Evolutionary conservation across 2,888 invertebrate genomes (phyloP).

Genomic region (Homarus gammarus): DNA sequence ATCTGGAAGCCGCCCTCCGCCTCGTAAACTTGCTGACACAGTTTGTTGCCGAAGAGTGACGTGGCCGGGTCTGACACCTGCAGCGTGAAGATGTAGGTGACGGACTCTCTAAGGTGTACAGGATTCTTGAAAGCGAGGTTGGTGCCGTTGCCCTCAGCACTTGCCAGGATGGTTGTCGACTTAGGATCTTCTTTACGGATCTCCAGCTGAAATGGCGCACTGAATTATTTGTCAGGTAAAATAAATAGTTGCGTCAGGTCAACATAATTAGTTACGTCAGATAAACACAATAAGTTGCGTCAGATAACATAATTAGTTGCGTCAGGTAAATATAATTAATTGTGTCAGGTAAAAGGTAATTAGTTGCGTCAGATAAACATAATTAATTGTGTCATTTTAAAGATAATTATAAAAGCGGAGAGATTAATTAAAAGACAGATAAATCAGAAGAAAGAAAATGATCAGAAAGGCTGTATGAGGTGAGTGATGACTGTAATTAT

Average conservation of each 20-base stretch:
- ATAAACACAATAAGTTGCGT: neutral
- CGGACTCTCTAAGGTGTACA: slow-evolving; percentile 45
- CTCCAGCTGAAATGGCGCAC: slow-evolving; percentile 23
- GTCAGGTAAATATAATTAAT: too few species aligned
- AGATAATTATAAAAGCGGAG: too few species aligned
- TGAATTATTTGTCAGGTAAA: too few species aligned
- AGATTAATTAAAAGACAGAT: neutral
- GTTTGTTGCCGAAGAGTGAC: slow-evolving; percentile 38
- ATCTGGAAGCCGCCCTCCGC: slow-evolving; percentile 35
- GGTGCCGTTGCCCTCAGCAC: slow-evolving; percentile 4
- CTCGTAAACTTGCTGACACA: slow-evolving; percentile 19
- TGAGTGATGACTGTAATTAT: too few species aligned
- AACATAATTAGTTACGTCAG: neutral
- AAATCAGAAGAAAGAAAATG: slow-evolving; percentile 3
- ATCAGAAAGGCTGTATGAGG: too few species aligned
- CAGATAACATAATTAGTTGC: too few species aligned
- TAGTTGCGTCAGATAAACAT: too few species aligned
- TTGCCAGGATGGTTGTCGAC: slow-evolving; percentile 9
- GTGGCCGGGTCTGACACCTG: slow-evolving; percentile 14
- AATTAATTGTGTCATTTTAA: too few species aligned
- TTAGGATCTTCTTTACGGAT: slow-evolving; percentile 49
- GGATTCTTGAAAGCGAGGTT: slow-evolving; percentile 54
- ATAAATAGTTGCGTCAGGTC: too few species aligned
- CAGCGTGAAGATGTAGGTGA: slow-evolving; percentile 57
- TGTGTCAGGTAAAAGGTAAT: too few species aligned